Conservation (phyloP, 2,113 vertebrate species). For the Coregonus clupeaformis region DNA sequence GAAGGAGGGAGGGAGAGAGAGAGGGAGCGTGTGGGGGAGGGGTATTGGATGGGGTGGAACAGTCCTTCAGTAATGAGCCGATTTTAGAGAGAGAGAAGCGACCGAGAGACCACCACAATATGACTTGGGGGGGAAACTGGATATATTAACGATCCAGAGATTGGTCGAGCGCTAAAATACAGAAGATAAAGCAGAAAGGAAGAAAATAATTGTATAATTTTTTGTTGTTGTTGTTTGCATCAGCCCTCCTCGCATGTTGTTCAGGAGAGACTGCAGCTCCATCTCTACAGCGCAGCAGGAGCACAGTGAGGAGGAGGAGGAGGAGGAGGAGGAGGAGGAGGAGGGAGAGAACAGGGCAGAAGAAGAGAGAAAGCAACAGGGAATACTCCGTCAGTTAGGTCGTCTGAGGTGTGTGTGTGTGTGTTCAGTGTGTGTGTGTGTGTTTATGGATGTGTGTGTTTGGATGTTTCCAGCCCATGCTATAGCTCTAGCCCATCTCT, state of each 20-base stretch:
- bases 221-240: slow-evolving; percentile 16
- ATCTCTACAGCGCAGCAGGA: slow-evolving; percentile 52
- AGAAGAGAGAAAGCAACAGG: slow-evolving; percentile 34
- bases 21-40: slow-evolving; percentile 69
- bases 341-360: slow-evolving; percentile 25
- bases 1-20: slow-evolving; percentile 65
- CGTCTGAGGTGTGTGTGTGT: slow-evolving; percentile 49
- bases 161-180: slow-evolving; percentile 26
- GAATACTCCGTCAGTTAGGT: slow-evolving; percentile 53
- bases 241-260: slow-evolving; percentile 42
- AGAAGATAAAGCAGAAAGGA: slow-evolving; percentile 43
- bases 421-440: slow-evolving; percentile 43
- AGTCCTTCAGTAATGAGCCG: slow-evolving; percentile 77
- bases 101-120: slow-evolving; percentile 49
- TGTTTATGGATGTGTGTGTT: slow-evolving; percentile 21
- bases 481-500: slow-evolving; percentile 41
- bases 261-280: slow-evolving; percentile 38
- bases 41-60: slow-evolving; percentile 78
- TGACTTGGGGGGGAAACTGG: slow-evolving; percentile 70
- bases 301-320: slow-evolving; percentile 44
- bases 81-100: slow-evolving; percentile 63
- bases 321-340: too few species aligned
- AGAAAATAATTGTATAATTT: slow-evolving; percentile 28
- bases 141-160: slow-evolving; percentile 56
- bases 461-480: slow-evolving; percentile 58